Evolutionary conservation across 2,797 vertebrate genomes (phyloP).

Genomic region (Glossophaga mutica): DNA sequence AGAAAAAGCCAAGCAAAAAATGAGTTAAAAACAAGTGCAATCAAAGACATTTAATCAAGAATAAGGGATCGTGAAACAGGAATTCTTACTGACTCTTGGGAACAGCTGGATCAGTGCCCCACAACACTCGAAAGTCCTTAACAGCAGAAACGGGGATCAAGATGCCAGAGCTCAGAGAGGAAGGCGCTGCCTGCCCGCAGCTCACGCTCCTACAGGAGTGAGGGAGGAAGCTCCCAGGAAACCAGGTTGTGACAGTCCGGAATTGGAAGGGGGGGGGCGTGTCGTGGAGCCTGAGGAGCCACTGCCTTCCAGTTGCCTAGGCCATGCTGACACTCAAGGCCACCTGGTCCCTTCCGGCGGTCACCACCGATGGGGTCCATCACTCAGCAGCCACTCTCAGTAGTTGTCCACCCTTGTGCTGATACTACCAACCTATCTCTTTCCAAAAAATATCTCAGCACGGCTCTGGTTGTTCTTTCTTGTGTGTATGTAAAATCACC

Average conservation of each 20-base stretch:
- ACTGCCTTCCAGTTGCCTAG: too few relatives aligned
- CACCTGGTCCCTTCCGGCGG: too few relatives aligned
- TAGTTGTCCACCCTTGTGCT: too few relatives aligned
- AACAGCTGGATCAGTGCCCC: not conserved
- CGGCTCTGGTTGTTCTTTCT: not conserved
- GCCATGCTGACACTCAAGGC: too few relatives aligned
- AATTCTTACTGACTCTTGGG: not conserved
- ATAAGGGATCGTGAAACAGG: not conserved
- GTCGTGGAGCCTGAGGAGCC: too few relatives aligned
- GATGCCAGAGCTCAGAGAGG: not conserved
- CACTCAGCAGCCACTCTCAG: too few relatives aligned
- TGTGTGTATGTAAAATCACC: not conserved
- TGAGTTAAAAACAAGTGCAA: not conserved
- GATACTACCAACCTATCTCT: too few relatives aligned
- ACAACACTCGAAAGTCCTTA: accelerated
- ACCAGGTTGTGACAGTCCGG: too few relatives aligned
- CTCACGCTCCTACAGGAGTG: not conserved
- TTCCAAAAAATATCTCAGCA: not conserved
- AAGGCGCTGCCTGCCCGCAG: too few relatives aligned
- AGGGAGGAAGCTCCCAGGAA: too few relatives aligned
- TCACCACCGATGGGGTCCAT: too few relatives aligned
- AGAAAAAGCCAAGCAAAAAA: not conserved
- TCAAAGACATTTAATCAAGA: not conserved
- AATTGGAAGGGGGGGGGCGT: too few relatives aligned
- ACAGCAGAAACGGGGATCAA: accelerated